Conservation (phyloP, 2,888 invertebrate species). For the Drosophila parthenogenetica region DNA sequence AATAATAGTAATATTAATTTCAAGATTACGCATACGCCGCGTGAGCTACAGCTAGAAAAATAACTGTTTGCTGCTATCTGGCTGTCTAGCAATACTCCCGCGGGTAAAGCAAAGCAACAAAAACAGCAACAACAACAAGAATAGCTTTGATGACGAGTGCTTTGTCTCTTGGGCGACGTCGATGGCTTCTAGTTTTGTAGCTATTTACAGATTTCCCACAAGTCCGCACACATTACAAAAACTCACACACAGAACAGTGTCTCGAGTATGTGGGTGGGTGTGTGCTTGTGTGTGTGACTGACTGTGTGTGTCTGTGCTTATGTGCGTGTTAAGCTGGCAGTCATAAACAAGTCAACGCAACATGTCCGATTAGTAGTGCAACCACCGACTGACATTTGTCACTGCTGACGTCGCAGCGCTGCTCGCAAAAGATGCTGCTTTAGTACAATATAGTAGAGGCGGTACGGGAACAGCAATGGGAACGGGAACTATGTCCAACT, state of each 20-base stretch:
- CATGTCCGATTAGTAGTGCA: slow-evolving; percentile 79
- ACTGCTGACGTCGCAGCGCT: slow-evolving; percentile 43
- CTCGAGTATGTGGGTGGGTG: slow-evolving; percentile 23
- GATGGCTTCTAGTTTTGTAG: slow-evolving; percentile 72
- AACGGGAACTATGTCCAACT: background rate
- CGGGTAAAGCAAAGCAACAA: slow-evolving; percentile 34
- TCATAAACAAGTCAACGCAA: slow-evolving; percentile 80
- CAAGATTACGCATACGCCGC: slow-evolving; percentile 73
- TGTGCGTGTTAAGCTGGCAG: slow-evolving; percentile 70
- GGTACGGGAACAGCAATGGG: too few species aligned
- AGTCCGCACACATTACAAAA: slow-evolving; percentile 66
- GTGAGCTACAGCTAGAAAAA: slow-evolving; percentile 27
- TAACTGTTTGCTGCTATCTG: slow-evolving; percentile 36
- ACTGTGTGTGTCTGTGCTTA: slow-evolving; percentile 30
- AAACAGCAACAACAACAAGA: slow-evolving; percentile 18
- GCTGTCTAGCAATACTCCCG: slow-evolving; percentile 42
- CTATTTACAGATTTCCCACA: slow-evolving; percentile 80
- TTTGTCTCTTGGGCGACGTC: slow-evolving; percentile 64
- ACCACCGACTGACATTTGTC: slow-evolving; percentile 78
- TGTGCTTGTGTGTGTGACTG: slow-evolving; percentile 2
- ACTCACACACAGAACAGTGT: slow-evolving; percentile 25
- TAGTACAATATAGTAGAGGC: too few species aligned
- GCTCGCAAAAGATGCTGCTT: slow-evolving; percentile 40
- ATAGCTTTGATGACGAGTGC: slow-evolving; percentile 59
- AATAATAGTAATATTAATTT: slow-evolving; percentile 38